Percentiles rank a stretch among this genome's conserved stretches.
Conservation (phyloP, 1,140 invertebrate genomes). For the Aphaenogaster floridana region DNA sequence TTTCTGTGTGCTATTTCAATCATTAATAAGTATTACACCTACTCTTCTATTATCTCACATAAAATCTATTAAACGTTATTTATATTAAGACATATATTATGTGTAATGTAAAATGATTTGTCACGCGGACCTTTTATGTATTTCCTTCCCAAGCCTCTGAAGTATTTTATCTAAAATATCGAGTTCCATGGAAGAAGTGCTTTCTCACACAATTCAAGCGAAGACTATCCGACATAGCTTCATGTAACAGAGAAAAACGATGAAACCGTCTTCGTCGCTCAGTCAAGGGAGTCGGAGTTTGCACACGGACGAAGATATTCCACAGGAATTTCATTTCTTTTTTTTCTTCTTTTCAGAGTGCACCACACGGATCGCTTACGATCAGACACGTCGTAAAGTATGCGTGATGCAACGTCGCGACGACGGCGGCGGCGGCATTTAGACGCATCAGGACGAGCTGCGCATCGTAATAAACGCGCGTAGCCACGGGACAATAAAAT, state of each 20-base stretch:
- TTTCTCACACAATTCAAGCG: neutral
- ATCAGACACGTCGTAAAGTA: conserved; percentile 34
- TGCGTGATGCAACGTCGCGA: conserved; percentile 47
- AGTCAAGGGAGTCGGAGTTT: conserved; percentile 6
- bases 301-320: neutral
- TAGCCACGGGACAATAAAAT: conserved; percentile 29
- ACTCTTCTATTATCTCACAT: neutral
- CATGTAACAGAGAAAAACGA: neutral
- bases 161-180: neutral
- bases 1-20: too few relatives aligned
- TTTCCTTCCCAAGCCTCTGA: neutral
- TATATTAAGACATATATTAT: too few relatives aligned
- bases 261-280: neutral
- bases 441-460: conserved; percentile 26
- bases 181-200: neutral
- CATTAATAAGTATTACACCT: too few relatives aligned
- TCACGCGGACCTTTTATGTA: neutral
- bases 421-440: conserved; percentile 11
- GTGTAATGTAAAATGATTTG: neutral
- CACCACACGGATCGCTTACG: conserved; percentile 34
- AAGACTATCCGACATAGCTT: neutral
- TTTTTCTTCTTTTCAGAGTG: neutral
- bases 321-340: neutral
- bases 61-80: too few relatives aligned
- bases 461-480: conserved; percentile 31